A percentile compares a stretch with the other conserved stretches of the same genome.
phyloP scores from a whole-genome alignment of 2,888 invertebrate genomes.

The Trissolcus brochymenae region DNA sequence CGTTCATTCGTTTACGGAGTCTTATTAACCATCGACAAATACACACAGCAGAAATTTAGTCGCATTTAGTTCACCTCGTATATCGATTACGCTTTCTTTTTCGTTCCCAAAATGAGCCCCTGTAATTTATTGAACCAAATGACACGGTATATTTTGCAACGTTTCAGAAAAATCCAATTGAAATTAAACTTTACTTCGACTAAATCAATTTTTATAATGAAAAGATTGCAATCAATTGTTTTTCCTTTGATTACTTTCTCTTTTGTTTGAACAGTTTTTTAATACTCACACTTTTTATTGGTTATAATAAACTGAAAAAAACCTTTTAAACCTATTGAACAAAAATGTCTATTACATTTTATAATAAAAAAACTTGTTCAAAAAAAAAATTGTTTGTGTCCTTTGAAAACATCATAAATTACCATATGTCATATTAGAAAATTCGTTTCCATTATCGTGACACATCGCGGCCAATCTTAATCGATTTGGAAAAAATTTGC shows the following conservation, averaged over 20 bases:
- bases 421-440: constrained; percentile 10
- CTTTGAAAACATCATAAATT: constrained; percentile 4
- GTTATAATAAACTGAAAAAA: no score
- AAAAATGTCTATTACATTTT: no score
- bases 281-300: no score
- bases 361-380: no score
- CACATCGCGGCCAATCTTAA: constrained; percentile 11
- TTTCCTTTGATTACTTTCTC: no score
- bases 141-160: constrained; percentile 35
- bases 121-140: constrained; percentile 38
- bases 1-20: constrained; percentile 33
- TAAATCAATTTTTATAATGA: constrained; percentile 10
- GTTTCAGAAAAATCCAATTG: constrained; percentile 19
- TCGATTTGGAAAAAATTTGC: constrained; percentile 41
- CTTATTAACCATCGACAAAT: constrained; percentile 48
- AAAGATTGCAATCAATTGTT: not conserved
- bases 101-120: constrained; percentile 6
- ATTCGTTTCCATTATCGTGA: constrained; percentile 29
- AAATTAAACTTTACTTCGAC: constrained; percentile 2
- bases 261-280: no score
- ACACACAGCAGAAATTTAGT: constrained; percentile 24
- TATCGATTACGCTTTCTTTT: constrained; percentile 44
- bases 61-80: constrained; percentile 33
- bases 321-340: no score
- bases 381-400: constrained; percentile 1